phyloP scores from a whole-genome alignment of 2,113 vertebrate species.

The Melanerpes aurifrons region DNA sequence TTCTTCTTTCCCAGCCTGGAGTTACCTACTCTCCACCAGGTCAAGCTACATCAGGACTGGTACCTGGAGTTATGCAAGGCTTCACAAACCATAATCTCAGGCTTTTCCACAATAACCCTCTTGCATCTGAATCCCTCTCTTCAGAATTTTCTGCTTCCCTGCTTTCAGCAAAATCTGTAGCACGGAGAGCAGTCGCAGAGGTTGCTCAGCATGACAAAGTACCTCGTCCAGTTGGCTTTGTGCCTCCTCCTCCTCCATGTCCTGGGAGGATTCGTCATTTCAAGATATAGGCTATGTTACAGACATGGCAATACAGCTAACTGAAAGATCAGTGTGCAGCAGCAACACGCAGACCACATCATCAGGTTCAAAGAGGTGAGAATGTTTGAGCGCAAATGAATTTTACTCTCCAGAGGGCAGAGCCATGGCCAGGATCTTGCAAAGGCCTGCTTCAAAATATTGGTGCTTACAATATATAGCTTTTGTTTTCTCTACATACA shows the following conservation, averaged over 20 bases:
- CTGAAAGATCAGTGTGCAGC: neutral
- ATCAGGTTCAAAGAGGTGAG: neutral
- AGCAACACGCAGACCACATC: neutral
- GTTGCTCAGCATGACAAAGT: slow-evolving; percentile 25
- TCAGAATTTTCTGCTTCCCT: neutral
- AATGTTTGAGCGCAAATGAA: neutral
- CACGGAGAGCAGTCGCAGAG: neutral
- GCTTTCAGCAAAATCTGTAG: neutral
- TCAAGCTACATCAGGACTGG: slow-evolving; percentile 25
- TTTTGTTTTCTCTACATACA: neutral
- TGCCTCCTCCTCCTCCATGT: slow-evolving; percentile 48
- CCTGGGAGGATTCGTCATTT: slow-evolving; percentile 76
- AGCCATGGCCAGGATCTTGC: neutral
- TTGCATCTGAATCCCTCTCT: neutral
- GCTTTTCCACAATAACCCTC: slow-evolving; percentile 35
- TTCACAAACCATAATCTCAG: slow-evolving; percentile 52
- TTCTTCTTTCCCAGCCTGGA: slow-evolving; percentile 63
- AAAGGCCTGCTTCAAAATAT: neutral
- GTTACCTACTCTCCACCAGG: neutral
- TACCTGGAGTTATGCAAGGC: neutral
- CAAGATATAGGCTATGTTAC: slow-evolving; percentile 50
- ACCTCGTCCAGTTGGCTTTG: slow-evolving; percentile 23
- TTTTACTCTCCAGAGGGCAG: neutral
- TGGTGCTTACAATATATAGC: neutral
- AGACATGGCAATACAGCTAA: neutral